Base-by-base conservation (phyloP, 2,888 invertebrate genomes). In the Cetonia aurata region DNA sequence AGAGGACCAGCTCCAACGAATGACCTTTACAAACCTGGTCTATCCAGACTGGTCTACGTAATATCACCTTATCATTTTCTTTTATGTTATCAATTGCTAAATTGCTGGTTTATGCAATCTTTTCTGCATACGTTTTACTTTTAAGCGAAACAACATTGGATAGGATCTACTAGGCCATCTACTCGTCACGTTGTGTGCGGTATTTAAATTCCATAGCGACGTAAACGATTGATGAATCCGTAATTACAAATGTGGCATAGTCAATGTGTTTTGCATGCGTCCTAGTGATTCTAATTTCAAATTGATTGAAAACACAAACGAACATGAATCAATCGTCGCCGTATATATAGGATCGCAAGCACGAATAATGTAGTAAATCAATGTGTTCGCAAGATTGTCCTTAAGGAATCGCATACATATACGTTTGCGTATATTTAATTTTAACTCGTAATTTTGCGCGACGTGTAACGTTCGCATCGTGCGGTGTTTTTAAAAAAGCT, bases 401-500 rank as follows among this genome's bases (percentile, higher is more conserved):
- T 33, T 25, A 48, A 31, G 31, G 25, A 33, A 13, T 46, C 46
- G 37, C 37, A 6, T 37, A 46, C 46, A 25, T 59, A 42, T 13
- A 46, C 19, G 46, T 19, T 12, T 46, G 12, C n/a, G 13, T 46
- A 25, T 37, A 37, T 31, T 44, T 60, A 46, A 46, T 60, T 60
- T 60, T 37, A 8, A 37, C 37, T 6, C 37, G 10, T 37, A 37
- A 37, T 37, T 37, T 37, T 37, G 8, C 37, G 37, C 37, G 37
- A 37, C 37, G 37, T 37, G 37, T 12, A 50, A 17, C 42, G 59
- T 19, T 19, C 19, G 42, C 25, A 59, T 44, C 42, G 59, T 42
- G 42, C 42, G 4, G 59, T 59, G 59, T 59, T 59, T 59, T 53
- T 59, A 46, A 25, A 60, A 60, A 60, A 60, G 31, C 19, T 60